Conservation (phyloP, 2,888 invertebrate species). For the Parnassius apollo region DNA sequence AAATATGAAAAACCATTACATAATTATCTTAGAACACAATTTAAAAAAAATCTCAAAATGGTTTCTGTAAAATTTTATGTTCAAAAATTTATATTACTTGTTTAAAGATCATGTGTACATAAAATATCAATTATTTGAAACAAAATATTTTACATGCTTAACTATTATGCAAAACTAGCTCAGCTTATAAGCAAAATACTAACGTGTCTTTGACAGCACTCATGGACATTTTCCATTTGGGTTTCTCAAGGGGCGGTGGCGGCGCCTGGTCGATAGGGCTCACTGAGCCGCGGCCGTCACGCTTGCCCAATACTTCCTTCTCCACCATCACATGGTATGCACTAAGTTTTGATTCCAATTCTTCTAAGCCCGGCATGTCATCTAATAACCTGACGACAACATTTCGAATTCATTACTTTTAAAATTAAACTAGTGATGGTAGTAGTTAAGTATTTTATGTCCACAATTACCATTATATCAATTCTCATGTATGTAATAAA, state of each 20-base stretch:
- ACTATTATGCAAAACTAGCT: too few species aligned
- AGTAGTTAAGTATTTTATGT: constrained; percentile 2
- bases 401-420: constrained; percentile 1
- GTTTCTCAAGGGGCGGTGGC: constrained; percentile 75
- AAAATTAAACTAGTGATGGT: not conserved
- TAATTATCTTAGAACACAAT: not conserved
- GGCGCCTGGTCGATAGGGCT: constrained; percentile 72
- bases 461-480: not conserved
- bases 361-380: constrained; percentile 87
- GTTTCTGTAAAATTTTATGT: not conserved
- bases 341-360: constrained; percentile 87
- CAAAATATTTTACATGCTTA: too few species aligned
- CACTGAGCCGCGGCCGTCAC: constrained; percentile 67
- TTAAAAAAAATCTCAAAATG: constrained; percentile 2
- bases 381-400: constrained; percentile 76
- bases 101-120: too few species aligned
- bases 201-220: constrained; percentile 79
- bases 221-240: constrained; percentile 87
- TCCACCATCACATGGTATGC: constrained; percentile 90
- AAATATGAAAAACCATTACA: not conserved
- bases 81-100: too few species aligned
- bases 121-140: constrained; percentile 9
- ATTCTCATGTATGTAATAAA: not conserved
- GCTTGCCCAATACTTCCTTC: constrained; percentile 80
- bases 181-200: constrained; percentile 37